These are phyloP conservation scores for Cephus cinctus DNA, from an alignment of 1,140 invertebrate species.

Conservation along the genomic window DNA sequence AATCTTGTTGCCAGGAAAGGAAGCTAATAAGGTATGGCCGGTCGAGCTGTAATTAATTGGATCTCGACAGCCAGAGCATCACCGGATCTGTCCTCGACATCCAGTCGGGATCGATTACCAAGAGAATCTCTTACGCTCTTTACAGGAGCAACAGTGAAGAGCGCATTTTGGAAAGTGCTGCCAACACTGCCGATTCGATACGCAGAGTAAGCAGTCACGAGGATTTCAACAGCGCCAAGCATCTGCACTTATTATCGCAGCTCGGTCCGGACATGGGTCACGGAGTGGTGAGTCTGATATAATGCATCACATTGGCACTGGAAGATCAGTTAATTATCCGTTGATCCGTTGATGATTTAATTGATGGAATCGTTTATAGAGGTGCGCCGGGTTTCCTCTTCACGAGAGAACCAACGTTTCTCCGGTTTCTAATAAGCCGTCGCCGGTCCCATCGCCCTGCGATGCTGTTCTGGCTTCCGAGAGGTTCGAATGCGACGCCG, in stretches of 20 bases:
- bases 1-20: slow-evolving; percentile 68
- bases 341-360: neutral
- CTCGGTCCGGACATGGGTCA: slow-evolving; percentile 49
- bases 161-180: slow-evolving; percentile 50
- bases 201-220: slow-evolving; percentile 66
- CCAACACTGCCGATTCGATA: slow-evolving; percentile 54
- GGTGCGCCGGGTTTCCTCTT: slow-evolving; percentile 45
- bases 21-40: slow-evolving; percentile 74
- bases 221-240: slow-evolving; percentile 60
- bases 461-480: slow-evolving; percentile 42
- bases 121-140: slow-evolving; percentile 11
- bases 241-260: slow-evolving; percentile 49
- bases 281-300: slow-evolving; percentile 40
- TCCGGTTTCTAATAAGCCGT: slow-evolving; percentile 40
- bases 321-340: neutral
- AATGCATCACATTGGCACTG: neutral
- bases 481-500: slow-evolving; percentile 54
- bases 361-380: slow-evolving; percentile 25
- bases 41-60: no score
- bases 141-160: slow-evolving; percentile 67
- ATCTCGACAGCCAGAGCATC: no score
- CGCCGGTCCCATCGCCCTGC: slow-evolving; percentile 39
- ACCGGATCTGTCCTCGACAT: no score
- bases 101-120: neutral
- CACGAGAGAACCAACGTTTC: slow-evolving; percentile 52